Evolutionary conservation across 1,140 invertebrate species (phyloP).

Genomic region (Aphelenchoides besseyi): DNA sequence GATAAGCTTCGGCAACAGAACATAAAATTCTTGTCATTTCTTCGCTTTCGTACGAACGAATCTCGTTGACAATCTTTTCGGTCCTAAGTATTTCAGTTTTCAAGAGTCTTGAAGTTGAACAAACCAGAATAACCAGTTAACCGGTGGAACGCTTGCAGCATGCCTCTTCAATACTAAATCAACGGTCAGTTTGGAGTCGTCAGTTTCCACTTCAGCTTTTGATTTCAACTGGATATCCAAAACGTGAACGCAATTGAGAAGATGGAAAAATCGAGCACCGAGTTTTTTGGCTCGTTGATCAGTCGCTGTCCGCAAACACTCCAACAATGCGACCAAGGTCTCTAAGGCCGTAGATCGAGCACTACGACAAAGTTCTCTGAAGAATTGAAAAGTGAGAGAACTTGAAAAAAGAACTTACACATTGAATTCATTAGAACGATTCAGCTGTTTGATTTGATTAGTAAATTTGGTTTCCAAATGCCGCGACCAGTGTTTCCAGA

Average conservation of each 20-base stretch:
- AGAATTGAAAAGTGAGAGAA: neutral
- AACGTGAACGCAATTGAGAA: conserved; percentile 23
- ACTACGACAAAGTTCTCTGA: neutral
- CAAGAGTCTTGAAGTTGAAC: neutral
- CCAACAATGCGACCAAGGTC: conserved; percentile 8
- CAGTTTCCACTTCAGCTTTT: conserved; percentile 21
- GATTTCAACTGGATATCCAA: conserved; percentile 37
- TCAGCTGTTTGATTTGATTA: neutral
- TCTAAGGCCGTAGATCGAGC: conserved; percentile 1
- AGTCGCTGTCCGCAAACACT: conserved; percentile 6
- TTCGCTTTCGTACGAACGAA: conserved; percentile 17
- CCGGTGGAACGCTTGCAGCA: conserved; percentile 20
- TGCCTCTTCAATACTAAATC: conserved; percentile 32
- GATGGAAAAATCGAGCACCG: conserved; percentile 22
- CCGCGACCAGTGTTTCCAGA: conserved; percentile 16
- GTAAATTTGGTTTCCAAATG: conserved; percentile 16
- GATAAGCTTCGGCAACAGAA: conserved; percentile 38
- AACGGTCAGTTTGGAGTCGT: conserved; percentile 19
- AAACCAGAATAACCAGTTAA: conserved; percentile 47
- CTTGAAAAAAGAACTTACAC: neutral
- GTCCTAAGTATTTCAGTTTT: conserved; percentile 27
- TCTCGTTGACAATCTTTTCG: conserved; percentile 38
- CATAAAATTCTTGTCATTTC: conserved; percentile 33
- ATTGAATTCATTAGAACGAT: neutral
- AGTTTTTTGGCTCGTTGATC: neutral